A percentile compares a stretch with the other conserved stretches of the same genome.
These are phyloP conservation scores for Centropus unirufus DNA, from an alignment of 2,113 vertebrate species.

Conservation along the genomic window DNA sequence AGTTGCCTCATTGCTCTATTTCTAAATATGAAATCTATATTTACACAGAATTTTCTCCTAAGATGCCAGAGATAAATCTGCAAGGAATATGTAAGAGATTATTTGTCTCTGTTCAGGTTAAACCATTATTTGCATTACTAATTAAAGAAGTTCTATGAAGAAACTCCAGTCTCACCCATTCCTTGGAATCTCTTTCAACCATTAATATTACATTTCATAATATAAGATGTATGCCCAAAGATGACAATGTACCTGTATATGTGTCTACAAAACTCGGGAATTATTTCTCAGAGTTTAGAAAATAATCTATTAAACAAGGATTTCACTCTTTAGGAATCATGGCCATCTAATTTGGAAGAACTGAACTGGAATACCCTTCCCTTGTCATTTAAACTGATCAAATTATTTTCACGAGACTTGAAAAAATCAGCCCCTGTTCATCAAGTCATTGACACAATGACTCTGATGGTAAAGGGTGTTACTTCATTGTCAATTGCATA, in stretches of 20 bases:
- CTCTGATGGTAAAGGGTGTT: neutral
- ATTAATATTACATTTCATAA: neutral
- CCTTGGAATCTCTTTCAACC: neutral
- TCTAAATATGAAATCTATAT: neutral
- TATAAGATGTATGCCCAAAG: neutral
- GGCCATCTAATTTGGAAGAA: neutral
- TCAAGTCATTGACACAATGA: neutral
- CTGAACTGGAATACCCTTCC: neutral
- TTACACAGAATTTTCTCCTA: neutral
- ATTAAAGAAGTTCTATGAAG: neutral
- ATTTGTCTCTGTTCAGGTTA: neutral
- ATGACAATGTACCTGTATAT: neutral
- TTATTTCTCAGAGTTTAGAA: neutral
- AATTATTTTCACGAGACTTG: neutral
- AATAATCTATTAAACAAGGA: neutral
- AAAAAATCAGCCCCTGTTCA: neutral
- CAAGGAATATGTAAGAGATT: neutral
- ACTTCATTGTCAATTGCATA: neutral
- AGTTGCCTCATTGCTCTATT: neutral
- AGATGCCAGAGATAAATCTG: neutral
- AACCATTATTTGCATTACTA: neutral
- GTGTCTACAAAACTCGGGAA: neutral
- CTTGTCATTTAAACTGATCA: neutral
- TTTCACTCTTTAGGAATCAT: neutral
- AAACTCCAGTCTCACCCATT: neutral